Conservation (phyloP, 2,888 invertebrate species). For the Cerastis rubricosa region DNA sequence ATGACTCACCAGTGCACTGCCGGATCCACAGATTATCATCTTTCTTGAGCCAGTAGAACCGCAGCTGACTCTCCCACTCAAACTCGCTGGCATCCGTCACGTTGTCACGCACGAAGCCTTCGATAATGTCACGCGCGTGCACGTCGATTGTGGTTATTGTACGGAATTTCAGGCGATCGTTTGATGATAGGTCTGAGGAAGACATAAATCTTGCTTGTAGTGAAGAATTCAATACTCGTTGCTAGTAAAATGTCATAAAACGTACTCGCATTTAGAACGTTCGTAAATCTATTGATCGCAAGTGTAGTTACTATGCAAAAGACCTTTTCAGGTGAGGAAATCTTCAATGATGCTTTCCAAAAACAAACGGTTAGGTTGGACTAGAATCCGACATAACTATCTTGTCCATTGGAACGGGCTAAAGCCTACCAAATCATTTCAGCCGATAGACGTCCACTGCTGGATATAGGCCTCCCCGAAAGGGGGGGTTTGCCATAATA, state of each 20-base stretch:
- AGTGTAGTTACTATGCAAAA: not conserved
- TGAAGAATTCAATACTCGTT: not conserved
- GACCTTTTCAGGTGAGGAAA: not conserved
- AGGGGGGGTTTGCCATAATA: too few species aligned
- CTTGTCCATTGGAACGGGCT: not conserved
- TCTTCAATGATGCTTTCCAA: not conserved
- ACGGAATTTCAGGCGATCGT: slow-evolving; percentile 96
- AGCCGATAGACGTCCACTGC: too few species aligned
- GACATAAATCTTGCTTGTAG: not conserved
- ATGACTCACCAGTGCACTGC: slow-evolving; percentile 93
- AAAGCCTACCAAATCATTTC: too few species aligned
- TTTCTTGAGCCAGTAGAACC: slow-evolving; percentile 97
- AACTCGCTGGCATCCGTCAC: slow-evolving; percentile 96
- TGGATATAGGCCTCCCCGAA: too few species aligned
- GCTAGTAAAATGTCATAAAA: too few species aligned
- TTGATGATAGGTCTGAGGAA: slow-evolving; percentile 91
- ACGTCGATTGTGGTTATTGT: slow-evolving; percentile 97
- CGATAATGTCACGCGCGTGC: slow-evolving; percentile 97
- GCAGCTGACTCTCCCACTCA: slow-evolving; percentile 98
- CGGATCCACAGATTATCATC: slow-evolving; percentile 95
- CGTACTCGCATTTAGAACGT: not conserved
- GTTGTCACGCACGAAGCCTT: slow-evolving; percentile 94
- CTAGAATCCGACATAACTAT: not conserved
- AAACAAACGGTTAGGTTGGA: not conserved
- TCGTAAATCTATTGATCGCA: not conserved